A percentile compares a stretch with the other conserved stretches of the same genome.
Conservation (phyloP, 2,113 vertebrate species). For the Xenopus laevis region DNA sequence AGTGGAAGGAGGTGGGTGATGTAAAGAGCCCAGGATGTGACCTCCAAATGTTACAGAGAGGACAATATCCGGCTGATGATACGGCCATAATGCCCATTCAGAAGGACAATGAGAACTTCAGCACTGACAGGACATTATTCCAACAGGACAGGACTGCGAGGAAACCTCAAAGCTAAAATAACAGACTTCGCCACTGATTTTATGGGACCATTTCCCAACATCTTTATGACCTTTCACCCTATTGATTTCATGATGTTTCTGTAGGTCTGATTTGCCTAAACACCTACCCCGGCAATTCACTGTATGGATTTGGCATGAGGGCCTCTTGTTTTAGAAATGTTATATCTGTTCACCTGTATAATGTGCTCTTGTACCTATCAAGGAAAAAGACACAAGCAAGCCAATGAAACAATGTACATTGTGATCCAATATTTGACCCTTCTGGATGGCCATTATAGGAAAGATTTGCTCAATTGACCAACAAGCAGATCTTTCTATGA, state of each 20-base stretch:
- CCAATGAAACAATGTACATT: too few relatives aligned
- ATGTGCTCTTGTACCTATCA: too few relatives aligned
- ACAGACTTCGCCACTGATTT: background rate
- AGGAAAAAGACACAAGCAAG: too few relatives aligned
- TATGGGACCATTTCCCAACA: background rate
- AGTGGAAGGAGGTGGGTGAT: background rate
- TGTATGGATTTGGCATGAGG: too few relatives aligned
- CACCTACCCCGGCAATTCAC: too few relatives aligned
- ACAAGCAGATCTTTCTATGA: too few relatives aligned
- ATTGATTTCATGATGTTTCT: background rate
- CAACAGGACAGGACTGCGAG: background rate
- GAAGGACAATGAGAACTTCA: constrained; percentile 11
- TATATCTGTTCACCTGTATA: too few relatives aligned
- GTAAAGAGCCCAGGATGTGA: background rate
- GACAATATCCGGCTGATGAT: background rate
- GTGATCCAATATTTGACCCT: too few relatives aligned
- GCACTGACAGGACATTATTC: background rate
- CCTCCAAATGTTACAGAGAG: background rate
- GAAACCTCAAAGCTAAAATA: constrained; percentile 13
- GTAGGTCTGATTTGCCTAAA: too few relatives aligned
- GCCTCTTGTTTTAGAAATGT: too few relatives aligned
- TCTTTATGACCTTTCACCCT: constrained; percentile 1
- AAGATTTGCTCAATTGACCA: too few relatives aligned
- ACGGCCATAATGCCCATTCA: constrained; percentile 7
- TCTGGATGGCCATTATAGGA: too few relatives aligned